phyloP scores from a whole-genome alignment of 2,797 vertebrate genomes.

The Halcyon smyrnensis region DNA sequence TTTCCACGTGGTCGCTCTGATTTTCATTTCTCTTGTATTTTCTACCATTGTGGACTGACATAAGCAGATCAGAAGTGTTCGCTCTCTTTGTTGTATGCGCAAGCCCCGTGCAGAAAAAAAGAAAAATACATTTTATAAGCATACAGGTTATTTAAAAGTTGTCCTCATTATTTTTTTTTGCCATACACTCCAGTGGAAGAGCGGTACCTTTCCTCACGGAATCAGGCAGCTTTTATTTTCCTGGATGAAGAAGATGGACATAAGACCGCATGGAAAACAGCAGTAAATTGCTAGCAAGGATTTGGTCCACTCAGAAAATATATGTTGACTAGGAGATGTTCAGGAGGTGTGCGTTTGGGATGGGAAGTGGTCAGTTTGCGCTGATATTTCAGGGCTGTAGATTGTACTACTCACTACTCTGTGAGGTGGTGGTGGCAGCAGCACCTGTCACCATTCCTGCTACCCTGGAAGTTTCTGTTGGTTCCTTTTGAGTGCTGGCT shows the following conservation, averaged over 20 bases:
- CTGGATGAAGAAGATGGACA: background rate
- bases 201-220: background rate
- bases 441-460: background rate
- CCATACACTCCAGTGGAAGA: background rate
- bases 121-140: background rate
- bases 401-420: no score
- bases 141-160: background rate
- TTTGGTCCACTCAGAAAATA: background rate
- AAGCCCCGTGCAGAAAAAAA: background rate
- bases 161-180: background rate
- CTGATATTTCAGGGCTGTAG: background rate
- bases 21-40: background rate
- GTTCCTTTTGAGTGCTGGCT: background rate
- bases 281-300: background rate
- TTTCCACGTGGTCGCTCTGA: background rate
- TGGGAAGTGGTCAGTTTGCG: background rate
- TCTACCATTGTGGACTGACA: background rate
- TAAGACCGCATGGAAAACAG: background rate
- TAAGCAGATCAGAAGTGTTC: background rate
- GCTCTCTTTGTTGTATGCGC: background rate
- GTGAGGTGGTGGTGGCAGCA: background rate
- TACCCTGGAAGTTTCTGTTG: background rate
- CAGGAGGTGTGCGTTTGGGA: background rate
- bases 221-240: background rate
- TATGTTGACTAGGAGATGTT: accelerated